phyloP scores from a whole-genome alignment of 2,888 invertebrate species.

The Gandaritis pyraliata region DNA sequence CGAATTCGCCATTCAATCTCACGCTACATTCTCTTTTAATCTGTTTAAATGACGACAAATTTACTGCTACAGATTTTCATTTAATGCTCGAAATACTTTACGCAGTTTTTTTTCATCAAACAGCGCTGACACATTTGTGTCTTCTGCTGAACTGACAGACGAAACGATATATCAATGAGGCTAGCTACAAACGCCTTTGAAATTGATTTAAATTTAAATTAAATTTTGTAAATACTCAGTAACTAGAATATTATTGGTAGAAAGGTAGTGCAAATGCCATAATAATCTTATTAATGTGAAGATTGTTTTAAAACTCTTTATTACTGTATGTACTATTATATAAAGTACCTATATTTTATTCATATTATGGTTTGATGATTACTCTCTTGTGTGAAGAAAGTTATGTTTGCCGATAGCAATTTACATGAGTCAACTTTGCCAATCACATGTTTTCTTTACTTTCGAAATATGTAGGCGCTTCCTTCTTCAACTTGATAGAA shows the following conservation, averaged over 20 bases:
- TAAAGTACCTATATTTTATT: too few relatives aligned
- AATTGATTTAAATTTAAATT: too few relatives aligned
- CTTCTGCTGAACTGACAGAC: constrained; percentile 41
- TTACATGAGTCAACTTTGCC: constrained; percentile 11
- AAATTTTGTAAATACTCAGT: too few relatives aligned
- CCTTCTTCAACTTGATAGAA: constrained; percentile 19
- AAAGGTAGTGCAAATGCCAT: too few relatives aligned
- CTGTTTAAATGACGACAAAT: constrained; percentile 78
- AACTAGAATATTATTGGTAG: too few relatives aligned
- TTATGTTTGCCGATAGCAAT: not conserved
- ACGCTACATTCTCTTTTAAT: constrained; percentile 81
- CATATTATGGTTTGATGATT: too few relatives aligned
- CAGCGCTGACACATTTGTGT: constrained; percentile 63
- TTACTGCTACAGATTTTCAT: constrained; percentile 75
- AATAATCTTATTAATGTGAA: too few relatives aligned
- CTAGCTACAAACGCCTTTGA: constrained; percentile 21
- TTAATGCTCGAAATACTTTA: constrained; percentile 63
- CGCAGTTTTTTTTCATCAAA: constrained; percentile 51
- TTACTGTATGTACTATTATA: too few relatives aligned
- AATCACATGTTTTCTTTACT: constrained; percentile 11
- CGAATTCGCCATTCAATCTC: constrained; percentile 78
- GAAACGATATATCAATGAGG: constrained; percentile 50
- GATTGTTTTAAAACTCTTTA: too few relatives aligned
- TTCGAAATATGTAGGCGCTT: not conserved
- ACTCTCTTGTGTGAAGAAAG: not conserved